phyloP scores from a whole-genome alignment of 2,888 invertebrate species.

The Tolmerus cingulatus region DNA sequence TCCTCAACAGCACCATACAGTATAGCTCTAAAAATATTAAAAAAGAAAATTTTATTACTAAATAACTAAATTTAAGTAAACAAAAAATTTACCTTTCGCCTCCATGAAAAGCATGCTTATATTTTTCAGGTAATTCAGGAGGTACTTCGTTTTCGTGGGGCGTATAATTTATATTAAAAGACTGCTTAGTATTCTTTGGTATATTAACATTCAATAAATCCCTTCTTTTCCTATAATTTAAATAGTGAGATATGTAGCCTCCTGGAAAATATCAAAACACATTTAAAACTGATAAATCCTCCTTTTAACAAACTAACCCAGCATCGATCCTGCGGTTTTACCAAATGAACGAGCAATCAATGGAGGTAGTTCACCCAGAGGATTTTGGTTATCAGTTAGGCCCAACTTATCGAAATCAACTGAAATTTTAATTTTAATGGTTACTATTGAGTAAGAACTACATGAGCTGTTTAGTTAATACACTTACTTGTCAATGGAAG shows the following conservation, averaged over 20 bases:
- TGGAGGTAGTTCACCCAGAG: slow-evolving; percentile 81
- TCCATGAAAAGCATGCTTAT: slow-evolving; percentile 74
- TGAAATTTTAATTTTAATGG: slow-evolving; percentile 60
- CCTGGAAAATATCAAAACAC: slow-evolving; percentile 56
- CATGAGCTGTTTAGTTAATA: background rate
- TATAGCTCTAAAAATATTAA: slow-evolving; percentile 67
- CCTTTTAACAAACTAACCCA: slow-evolving; percentile 64
- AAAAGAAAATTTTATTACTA: background rate
- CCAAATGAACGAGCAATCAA: slow-evolving; percentile 80
- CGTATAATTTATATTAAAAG: slow-evolving; percentile 48
- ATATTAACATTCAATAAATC: slow-evolving; percentile 59
- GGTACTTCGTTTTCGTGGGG: slow-evolving; percentile 53
- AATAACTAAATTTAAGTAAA: background rate
- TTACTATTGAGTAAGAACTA: background rate
- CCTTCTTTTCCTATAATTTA: slow-evolving; percentile 69
- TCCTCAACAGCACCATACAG: slow-evolving; percentile 82
- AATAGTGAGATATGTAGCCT: slow-evolving; percentile 76
- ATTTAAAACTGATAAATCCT: background rate
- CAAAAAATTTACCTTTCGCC: slow-evolving; percentile 69
- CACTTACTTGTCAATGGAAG: slow-evolving; percentile 83
- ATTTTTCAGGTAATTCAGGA: slow-evolving; percentile 63
- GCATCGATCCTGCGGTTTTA: slow-evolving; percentile 71
- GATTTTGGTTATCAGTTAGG: slow-evolving; percentile 88
- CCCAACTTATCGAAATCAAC: slow-evolving; percentile 87
- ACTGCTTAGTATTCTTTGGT: slow-evolving; percentile 12